A percentile compares a stretch with the other conserved stretches of the same genome.
phyloP scores from a whole-genome alignment of 2,113 vertebrate genomes.

The Cnemophilus loriae region DNA sequence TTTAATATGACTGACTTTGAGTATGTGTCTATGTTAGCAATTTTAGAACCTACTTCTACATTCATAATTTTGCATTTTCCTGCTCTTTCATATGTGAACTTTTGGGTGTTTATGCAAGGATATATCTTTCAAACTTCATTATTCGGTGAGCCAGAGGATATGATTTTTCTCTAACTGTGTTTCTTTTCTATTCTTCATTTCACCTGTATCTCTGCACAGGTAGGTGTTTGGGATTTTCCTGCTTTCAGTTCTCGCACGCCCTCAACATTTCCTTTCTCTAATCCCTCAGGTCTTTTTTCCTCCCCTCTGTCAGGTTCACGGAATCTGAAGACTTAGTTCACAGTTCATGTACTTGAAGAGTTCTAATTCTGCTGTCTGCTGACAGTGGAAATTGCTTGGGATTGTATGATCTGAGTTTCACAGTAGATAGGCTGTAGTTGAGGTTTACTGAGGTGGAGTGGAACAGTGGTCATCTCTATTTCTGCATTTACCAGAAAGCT shows the following conservation, averaged over 20 bases:
- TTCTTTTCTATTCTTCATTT: background rate
- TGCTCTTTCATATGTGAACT: background rate
- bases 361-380: slow-evolving; percentile 49
- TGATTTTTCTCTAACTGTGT: background rate
- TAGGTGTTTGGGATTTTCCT: background rate
- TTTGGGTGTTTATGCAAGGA: background rate
- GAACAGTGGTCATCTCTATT: background rate
- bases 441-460: background rate
- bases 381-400: slow-evolving; percentile 55
- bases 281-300: background rate
- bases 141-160: background rate
- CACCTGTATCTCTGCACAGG: background rate
- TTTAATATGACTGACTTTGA: background rate
- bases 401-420: slow-evolving; percentile 49
- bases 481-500: background rate
- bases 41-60: background rate
- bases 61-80: background rate
- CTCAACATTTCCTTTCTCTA: background rate
- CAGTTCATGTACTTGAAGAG: background rate
- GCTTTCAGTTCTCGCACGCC: background rate
- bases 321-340: slow-evolving; percentile 9
- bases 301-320: background rate
- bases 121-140: background rate
- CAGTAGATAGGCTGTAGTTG: background rate
- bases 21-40: background rate